These are phyloP conservation scores for Chrysopilus asiliformis DNA, from an alignment of 2,888 invertebrate species.

Conservation along the genomic window DNA sequence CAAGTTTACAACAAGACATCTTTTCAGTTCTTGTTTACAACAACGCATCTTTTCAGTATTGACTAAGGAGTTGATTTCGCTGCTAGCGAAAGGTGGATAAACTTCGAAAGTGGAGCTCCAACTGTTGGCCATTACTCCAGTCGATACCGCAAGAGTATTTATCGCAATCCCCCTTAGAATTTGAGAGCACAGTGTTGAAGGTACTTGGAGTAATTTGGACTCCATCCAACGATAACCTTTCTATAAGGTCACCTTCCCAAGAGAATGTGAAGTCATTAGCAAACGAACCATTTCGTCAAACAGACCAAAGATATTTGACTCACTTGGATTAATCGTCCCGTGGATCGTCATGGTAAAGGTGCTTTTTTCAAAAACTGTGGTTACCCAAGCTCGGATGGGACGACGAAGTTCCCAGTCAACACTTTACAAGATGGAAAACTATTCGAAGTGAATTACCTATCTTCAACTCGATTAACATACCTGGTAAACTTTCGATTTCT, in stretches of 20 bases:
- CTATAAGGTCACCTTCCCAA: neutral
- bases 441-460: neutral
- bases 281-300: constrained; percentile 3
- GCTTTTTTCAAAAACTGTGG: neutral
- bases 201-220: constrained; percentile 5
- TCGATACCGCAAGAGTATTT: neutral
- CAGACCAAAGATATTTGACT: constrained; percentile 6
- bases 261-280: neutral
- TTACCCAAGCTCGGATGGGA: constrained; percentile 2
- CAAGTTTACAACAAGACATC: constrained; percentile 8
- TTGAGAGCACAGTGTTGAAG: neutral
- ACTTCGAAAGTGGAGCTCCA: constrained; percentile 5
- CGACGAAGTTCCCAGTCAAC: neutral
- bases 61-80: neutral
- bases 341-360: neutral
- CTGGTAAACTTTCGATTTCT: neutral
- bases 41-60: constrained; percentile 9
- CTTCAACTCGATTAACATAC: constrained; percentile 1
- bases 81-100: constrained; percentile 1
- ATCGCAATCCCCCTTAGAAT: neutral
- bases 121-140: neutral
- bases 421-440: neutral
- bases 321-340: constrained; percentile 4
- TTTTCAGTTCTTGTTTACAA: constrained; percentile 5
- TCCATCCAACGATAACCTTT: constrained; percentile 4